Evolutionary conservation across 1,140 invertebrate genomes (phyloP), one percentile per base, ranked within the genome.

Genomic region (Drosophila novamexicana): DNA sequence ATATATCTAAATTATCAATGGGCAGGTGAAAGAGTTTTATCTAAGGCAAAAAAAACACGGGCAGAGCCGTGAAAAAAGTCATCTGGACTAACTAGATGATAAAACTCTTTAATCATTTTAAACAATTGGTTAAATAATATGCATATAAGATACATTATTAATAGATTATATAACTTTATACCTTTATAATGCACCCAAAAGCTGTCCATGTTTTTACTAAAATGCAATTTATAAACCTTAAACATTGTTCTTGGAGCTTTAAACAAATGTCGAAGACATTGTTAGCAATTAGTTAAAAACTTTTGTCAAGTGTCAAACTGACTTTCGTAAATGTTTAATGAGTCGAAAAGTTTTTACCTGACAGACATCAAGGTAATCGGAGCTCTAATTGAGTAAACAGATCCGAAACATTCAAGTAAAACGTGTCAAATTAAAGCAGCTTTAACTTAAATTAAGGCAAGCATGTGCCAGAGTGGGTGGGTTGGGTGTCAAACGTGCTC

Each of bases 391-490:
- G 29, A 62, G 52, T 72, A 58, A 72, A 64, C 67, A 64, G 29
- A 54, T 44, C 36, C 40, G 16, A 57, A 32, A 49, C 34, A 52
- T 47, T 57, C 1, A 44, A 66, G 57, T 14, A 59, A 63, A 67
- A 61, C 47, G n/a, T 34, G 37, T 32, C 39, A 65, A 71, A 65
- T 75, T 65, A 59, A 75, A 71, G 73, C 34, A 39, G 22, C 8
- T 22, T 9, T 34, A 64, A 65, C 52, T 64, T 44, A 69, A 70
- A 70, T 75, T 75, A 50, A 70, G 66, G 58, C 29, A 68, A 54
- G 49, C 0, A 12, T 18, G 2, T 7, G 37, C 1, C 18, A 5
- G 8, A 16, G 1, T 45, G 2, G 34, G 14, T 6, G 58, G 50
- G 6, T 14, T 6, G 45, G 16, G 62, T 8, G 16, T 36, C 53